Conservation (phyloP, 2,113 vertebrate species). For the Ailuropoda melanoleuca region DNA sequence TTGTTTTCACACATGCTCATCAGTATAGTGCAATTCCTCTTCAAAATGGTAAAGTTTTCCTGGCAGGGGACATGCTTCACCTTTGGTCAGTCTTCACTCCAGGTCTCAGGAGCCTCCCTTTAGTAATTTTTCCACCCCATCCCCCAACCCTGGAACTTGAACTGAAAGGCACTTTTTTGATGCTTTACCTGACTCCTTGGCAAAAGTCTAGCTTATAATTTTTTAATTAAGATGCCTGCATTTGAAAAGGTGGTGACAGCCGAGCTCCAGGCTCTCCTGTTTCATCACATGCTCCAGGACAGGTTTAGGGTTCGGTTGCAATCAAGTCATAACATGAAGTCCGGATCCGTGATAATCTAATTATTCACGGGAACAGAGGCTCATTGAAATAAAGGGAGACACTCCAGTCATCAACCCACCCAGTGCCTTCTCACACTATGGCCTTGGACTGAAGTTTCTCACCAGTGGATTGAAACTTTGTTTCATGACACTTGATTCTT, state of each 20-base stretch:
- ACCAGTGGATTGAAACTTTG: not conserved
- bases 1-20: not conserved
- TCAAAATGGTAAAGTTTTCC: not conserved
- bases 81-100: not conserved
- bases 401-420: not conserved
- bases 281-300: slow-evolving; percentile 72
- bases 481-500: not conserved
- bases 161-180: not conserved
- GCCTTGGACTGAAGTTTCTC: not conserved
- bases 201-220: slow-evolving; percentile 48
- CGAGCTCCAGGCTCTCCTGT: slow-evolving; percentile 65
- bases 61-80: not conserved
- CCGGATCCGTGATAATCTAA: slow-evolving; percentile 70
- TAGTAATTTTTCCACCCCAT: not conserved
- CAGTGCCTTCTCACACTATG: not conserved
- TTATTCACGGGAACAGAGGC: slow-evolving; percentile 54
- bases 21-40: not conserved
- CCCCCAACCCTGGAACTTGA: not conserved
- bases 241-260: slow-evolving; percentile 83
- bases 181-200: slow-evolving; percentile 57
- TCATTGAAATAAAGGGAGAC: not conserved
- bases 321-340: slow-evolving; percentile 75
- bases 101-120: not conserved
- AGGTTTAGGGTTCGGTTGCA: slow-evolving; percentile 77
- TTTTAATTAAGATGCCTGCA: slow-evolving; percentile 79